Evolutionary conservation across 2,797 vertebrate species (phyloP), one percentile per base, ranked within the genome.

Genomic region (Pipistrellus pipistrellus): DNA sequence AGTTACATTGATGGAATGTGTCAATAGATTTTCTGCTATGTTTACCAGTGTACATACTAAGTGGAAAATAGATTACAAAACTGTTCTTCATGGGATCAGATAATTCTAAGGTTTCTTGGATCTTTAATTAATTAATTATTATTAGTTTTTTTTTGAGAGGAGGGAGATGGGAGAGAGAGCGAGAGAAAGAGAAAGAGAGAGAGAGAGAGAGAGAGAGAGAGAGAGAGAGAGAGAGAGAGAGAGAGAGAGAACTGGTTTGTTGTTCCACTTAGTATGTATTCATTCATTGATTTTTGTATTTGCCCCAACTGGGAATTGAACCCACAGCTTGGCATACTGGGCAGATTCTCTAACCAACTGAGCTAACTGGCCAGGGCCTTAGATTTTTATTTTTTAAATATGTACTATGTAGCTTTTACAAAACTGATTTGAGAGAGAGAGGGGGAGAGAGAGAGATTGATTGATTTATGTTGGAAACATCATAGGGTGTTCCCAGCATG

Each of bases 101-200:
- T 66, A 93, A 85, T 84, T 55, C 30, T 68, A n/a, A 48, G 25
- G 32, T 90, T 87, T 76, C 25, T 83, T 85, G 55, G 21, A 48
- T 93, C 13, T 87, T 89, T 92, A 81, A 44, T 10, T 38, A 38
- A 38, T 38, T 38, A 59, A n/a, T 17, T 66, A 27, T n/a, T n/a
- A n/a, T n/a, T n/a, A n/a, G n/a, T n/a, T 62, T 62, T 62, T 23
- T 25, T 30, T 62, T 62, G 59, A 62, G 13, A 62, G 59, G 15
- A 32, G n/a, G n/a, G 30, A 66, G 30, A 20, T 21, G 3, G 20
- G 13, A 41, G 30, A 41, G 30, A 6, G 23, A 4, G 4, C 12
- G 27, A 3, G 55, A 1, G 23, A 2, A 11, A 8, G 27, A 3
- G 55, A 1, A 23, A 2, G 25, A 8, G 53, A 9, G 7, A 20